Percentiles rank a stretch among this genome's conserved stretches.
Evolutionary conservation across 2,888 invertebrate species (phyloP).

Genomic region (Coelogynopora nodosa): DNA sequence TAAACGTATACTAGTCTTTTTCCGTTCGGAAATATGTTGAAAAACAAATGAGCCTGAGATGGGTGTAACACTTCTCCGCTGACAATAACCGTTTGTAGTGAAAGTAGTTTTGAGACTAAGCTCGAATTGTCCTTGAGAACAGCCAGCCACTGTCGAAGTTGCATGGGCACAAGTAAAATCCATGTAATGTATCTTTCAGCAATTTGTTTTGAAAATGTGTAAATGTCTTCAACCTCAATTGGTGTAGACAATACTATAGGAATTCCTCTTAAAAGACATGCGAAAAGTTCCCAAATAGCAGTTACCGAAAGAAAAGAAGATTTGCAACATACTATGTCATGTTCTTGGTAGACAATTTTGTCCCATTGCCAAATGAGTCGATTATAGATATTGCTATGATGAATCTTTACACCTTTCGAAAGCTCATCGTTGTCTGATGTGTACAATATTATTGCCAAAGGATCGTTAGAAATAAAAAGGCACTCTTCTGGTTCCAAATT

Average conservation of each 20-base stretch:
- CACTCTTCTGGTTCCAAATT: constrained; percentile 21
- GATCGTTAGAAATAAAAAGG: constrained; percentile 23
- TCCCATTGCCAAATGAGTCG: constrained; percentile 83
- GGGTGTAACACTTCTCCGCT: constrained; percentile 78
- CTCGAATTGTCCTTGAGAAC: not conserved
- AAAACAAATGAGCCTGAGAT: constrained; percentile 73
- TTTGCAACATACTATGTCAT: constrained; percentile 77
- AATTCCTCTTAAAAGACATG: constrained; percentile 72
- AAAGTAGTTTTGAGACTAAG: not conserved
- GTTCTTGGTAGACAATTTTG: constrained; percentile 71
- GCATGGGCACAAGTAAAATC: constrained; percentile 72
- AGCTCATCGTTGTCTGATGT: constrained; percentile 85
- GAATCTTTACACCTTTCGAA: constrained; percentile 80
- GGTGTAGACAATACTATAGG: constrained; percentile 73
- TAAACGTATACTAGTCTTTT: constrained; percentile 74
- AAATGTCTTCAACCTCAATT: constrained; percentile 73
- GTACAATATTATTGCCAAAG: constrained; percentile 68
- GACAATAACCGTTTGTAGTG: constrained; percentile 64
- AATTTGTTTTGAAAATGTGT: constrained; percentile 70
- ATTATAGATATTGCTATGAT: constrained; percentile 69
- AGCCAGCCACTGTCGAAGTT: constrained; percentile 63
- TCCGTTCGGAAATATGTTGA: constrained; percentile 63
- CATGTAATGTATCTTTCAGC: constrained; percentile 65
- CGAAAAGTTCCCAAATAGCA: constrained; percentile 82
- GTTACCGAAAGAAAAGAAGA: constrained; percentile 87